Conservation (phyloP, 1,140 invertebrate species). For the Scaptomyza pallida region DNA sequence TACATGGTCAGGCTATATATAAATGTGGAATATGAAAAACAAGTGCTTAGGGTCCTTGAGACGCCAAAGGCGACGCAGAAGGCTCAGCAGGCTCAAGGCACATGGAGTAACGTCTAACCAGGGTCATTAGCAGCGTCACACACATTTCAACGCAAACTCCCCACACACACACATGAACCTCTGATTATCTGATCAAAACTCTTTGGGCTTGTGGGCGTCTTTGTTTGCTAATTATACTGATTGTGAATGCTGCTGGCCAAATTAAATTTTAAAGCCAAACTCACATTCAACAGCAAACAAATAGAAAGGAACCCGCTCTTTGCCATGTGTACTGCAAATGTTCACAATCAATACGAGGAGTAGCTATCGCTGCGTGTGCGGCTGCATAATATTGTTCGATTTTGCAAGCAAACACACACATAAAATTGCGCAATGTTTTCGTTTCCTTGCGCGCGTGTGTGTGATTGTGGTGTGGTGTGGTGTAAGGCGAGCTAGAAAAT, state of each 20-base stretch:
- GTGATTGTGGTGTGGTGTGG: neutral
- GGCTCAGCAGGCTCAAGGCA: slow-evolving; percentile 14
- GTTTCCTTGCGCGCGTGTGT: slow-evolving; percentile 18
- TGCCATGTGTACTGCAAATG: slow-evolving; percentile 9
- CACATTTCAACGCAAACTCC: too few species aligned
- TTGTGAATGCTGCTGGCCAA: neutral
- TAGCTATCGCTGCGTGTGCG: slow-evolving; percentile 46
- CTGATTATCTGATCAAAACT: slow-evolving; percentile 16
- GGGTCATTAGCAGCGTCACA: slow-evolving; percentile 32
- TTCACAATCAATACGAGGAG: slow-evolving; percentile 49
- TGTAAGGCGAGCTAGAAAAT: neutral
- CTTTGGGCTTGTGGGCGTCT: slow-evolving; percentile 12
- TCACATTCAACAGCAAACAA: slow-evolving; percentile 3
- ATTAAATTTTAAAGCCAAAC: slow-evolving; percentile 39
- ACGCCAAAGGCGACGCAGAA: slow-evolving; percentile 27
- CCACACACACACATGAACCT: slow-evolving; percentile 1
- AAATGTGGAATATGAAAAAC: slow-evolving; percentile 41
- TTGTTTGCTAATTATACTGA: slow-evolving; percentile 25
- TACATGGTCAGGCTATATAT: slow-evolving; percentile 56
- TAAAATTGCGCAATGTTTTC: slow-evolving; percentile 63
- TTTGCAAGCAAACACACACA: slow-evolving; percentile 58
- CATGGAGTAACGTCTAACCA: slow-evolving; percentile 30
- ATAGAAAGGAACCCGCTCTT: slow-evolving; percentile 2
- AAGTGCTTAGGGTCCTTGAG: slow-evolving; percentile 36
- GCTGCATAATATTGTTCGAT: slow-evolving; percentile 73